Evolutionary conservation across 2,797 vertebrate genomes (phyloP).

Genomic region (Epinephelus awoara): DNA sequence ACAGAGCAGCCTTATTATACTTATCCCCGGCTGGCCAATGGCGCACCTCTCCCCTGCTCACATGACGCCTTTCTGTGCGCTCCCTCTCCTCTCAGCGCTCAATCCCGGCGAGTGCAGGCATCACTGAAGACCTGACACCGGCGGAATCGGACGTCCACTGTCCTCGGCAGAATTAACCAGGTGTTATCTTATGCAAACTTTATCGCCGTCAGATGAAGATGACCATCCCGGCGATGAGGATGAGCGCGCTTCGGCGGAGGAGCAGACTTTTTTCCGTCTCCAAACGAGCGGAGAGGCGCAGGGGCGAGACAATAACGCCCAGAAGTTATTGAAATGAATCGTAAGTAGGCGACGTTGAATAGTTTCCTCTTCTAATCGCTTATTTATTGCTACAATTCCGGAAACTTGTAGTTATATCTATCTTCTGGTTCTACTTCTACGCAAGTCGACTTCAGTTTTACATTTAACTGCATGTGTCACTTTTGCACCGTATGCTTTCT

Average conservation of each 20-base stretch:
- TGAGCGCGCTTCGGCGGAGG: constrained; percentile 41
- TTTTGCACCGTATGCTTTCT: constrained; percentile 34
- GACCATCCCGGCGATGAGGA: constrained; percentile 19
- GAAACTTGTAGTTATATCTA: background rate
- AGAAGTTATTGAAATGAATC: constrained; percentile 78
- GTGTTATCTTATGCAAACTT: constrained; percentile 55
- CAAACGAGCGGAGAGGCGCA: constrained; percentile 56
- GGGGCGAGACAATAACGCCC: constrained; percentile 72
- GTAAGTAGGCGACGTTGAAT: constrained; percentile 75
- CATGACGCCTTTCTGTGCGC: constrained; percentile 88
- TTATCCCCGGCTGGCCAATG: constrained; percentile 87
- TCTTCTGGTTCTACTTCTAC: background rate
- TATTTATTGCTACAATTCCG: background rate
- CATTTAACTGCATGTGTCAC: constrained; percentile 30
- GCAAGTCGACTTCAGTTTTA: constrained; percentile 9
- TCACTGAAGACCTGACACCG: constrained; percentile 91
- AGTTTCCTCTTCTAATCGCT: background rate
- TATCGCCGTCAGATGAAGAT: constrained; percentile 30
- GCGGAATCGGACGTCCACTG: constrained; percentile 79
- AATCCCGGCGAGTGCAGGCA: constrained; percentile 88
- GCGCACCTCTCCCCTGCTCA: constrained; percentile 79
- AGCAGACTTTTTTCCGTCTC: constrained; percentile 62
- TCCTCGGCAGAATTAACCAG: constrained; percentile 36
- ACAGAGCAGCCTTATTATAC: constrained; percentile 85
- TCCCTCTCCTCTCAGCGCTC: constrained; percentile 84